Conservation (phyloP, 2,113 vertebrate species). For the Lagenorhynchus albirostris region DNA sequence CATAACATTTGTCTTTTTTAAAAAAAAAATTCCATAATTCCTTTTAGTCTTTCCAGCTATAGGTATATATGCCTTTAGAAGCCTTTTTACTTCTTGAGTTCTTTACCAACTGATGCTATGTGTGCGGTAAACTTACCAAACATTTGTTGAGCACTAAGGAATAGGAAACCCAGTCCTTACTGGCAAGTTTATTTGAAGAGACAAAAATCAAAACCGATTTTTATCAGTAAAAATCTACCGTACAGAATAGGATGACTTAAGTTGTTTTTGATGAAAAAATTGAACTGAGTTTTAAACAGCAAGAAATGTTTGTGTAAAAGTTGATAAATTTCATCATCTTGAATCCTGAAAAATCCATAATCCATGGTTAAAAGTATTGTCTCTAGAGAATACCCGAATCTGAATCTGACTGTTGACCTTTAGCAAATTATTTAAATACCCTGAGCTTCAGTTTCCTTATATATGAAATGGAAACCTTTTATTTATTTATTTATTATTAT, state of each 20-base stretch:
- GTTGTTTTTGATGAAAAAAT: not conserved
- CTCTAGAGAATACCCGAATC: not conserved
- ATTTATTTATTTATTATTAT: too few species aligned
- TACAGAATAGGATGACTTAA: not conserved
- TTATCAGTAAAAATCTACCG: not conserved
- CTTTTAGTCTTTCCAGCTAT: not conserved
- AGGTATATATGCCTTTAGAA: not conserved
- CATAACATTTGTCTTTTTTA: not conserved
- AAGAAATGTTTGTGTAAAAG: not conserved
- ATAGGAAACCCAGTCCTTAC: not conserved
- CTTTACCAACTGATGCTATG: not conserved
- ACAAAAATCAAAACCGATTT: not conserved
- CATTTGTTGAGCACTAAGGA: not conserved
- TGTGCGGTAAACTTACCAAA: not conserved
- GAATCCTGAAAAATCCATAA: not conserved
- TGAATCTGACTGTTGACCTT: not conserved
- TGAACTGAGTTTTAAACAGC: not conserved
- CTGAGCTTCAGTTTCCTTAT: not conserved
- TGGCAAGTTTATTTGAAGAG: not conserved
- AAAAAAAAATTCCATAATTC: not conserved
- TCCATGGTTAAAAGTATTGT: not conserved
- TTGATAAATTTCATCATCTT: not conserved
- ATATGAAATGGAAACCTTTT: not conserved
- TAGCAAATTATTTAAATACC: not conserved
- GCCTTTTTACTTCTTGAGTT: not conserved